A percentile compares a stretch with the other conserved stretches of the same genome.
Conservation (phyloP, 2,888 invertebrate genomes). For the Pseudanteris insignis region DNA sequence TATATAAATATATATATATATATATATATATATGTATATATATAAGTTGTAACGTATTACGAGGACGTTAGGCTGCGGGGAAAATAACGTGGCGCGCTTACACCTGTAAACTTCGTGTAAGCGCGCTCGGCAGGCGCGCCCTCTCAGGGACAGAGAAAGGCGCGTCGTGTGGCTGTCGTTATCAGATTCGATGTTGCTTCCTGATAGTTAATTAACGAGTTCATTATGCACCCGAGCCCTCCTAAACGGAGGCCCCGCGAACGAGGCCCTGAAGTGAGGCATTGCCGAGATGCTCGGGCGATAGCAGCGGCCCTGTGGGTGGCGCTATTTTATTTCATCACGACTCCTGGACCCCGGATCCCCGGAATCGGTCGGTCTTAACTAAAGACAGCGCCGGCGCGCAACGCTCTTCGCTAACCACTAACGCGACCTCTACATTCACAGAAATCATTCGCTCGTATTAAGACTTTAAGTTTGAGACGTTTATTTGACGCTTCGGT, state of each 20-base stretch:
- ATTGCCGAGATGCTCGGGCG: conserved; percentile 63
- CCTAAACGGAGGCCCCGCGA: conserved; percentile 48
- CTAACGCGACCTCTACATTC: background rate
- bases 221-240: conserved; percentile 66
- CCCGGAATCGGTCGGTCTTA: conserved; percentile 25
- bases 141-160: conserved; percentile 50
- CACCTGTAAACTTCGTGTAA: conserved; percentile 49
- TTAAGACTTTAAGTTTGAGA: too few relatives aligned
- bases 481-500: too few relatives aligned
- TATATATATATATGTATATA: conserved; percentile 2
- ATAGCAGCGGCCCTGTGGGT: conserved; percentile 64
- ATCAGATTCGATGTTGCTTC: conserved; percentile 66
- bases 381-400: conserved; percentile 18
- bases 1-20: background rate
- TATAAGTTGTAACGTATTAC: conserved; percentile 26
- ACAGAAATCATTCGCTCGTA: too few relatives aligned
- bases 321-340: conserved; percentile 66
- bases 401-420: background rate
- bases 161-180: conserved; percentile 63
- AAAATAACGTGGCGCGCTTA: conserved; percentile 46
- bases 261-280: conserved; percentile 61
- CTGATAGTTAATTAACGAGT: conserved; percentile 67
- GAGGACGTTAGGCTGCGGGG: conserved; percentile 31
- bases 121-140: conserved; percentile 37
- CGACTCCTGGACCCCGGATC: conserved; percentile 56